phyloP scores from a whole-genome alignment of 2,888 invertebrate genomes.

The Trisateles emortualis region DNA sequence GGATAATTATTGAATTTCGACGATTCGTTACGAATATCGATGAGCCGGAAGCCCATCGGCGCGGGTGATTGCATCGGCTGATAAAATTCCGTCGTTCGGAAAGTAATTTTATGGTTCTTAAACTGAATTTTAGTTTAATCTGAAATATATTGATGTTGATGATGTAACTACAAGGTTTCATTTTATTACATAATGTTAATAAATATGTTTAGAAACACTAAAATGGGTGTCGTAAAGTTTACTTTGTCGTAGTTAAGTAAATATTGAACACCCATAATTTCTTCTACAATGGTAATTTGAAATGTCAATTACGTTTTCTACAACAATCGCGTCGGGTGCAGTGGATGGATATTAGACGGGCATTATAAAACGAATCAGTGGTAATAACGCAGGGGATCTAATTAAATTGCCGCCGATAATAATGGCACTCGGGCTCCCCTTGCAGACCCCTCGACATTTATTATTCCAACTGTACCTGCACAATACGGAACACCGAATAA shows the following conservation, averaged over 20 bases:
- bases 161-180: conserved; percentile 22
- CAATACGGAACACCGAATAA: conserved; percentile 47
- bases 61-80: conserved; percentile 79
- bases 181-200: neutral
- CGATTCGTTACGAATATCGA: conserved; percentile 87
- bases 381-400: conserved; percentile 84
- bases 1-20: conserved; percentile 86
- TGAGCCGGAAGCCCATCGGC: conserved; percentile 83
- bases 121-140: conserved; percentile 69
- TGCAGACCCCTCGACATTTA: conserved; percentile 81
- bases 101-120: conserved; percentile 86
- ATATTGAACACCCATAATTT: conserved; percentile 21
- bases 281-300: conserved; percentile 56
- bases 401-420: conserved; percentile 86
- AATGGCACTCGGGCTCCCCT: conserved; percentile 81
- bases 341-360: conserved; percentile 72
- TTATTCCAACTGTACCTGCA: conserved; percentile 71
- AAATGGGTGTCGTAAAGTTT: neutral
- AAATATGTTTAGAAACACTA: neutral
- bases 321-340: conserved; percentile 54
- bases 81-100: conserved; percentile 79
- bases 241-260: neutral
- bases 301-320: conserved; percentile 50
- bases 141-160: conserved; percentile 49
- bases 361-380: conserved; percentile 84